Evolutionary conservation across 2,888 invertebrate species (phyloP).

Genomic region (Melangyna quadrimaculata): DNA sequence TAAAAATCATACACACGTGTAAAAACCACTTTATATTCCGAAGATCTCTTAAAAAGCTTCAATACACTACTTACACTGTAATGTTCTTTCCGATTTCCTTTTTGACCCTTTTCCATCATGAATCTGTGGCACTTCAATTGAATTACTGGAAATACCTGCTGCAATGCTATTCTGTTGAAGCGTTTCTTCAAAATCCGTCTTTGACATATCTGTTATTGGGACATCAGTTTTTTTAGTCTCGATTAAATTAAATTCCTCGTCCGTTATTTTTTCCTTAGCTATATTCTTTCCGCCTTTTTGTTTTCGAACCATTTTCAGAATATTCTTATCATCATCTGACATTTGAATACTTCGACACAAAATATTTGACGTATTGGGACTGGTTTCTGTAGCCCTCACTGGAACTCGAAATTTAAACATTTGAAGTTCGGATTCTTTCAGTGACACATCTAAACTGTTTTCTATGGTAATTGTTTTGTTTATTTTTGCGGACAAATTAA

Average conservation of each 20-base stretch:
- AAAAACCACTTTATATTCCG: neutral
- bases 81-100: neutral
- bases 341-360: conserved; percentile 48
- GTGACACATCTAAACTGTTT: conserved; percentile 56
- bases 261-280: neutral
- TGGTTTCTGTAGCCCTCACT: conserved; percentile 8
- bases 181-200: neutral
- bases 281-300: neutral
- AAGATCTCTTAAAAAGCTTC: neutral
- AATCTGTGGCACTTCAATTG: neutral
- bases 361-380: conserved; percentile 39
- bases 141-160: neutral
- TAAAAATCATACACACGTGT: too few relatives aligned
- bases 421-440: conserved; percentile 49
- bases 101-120: neutral
- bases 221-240: neutral
- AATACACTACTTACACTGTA: neutral
- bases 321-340: conserved; percentile 37
- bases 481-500: conserved; percentile 37
- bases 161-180: neutral
- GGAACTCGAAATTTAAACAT: conserved; percentile 55
- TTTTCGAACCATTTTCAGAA: conserved; percentile 27
- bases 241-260: neutral
- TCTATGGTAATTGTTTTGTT: conserved; percentile 47
- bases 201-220: neutral